Conservation (phyloP, 2,888 invertebrate species). For the Apamea anceps region DNA sequence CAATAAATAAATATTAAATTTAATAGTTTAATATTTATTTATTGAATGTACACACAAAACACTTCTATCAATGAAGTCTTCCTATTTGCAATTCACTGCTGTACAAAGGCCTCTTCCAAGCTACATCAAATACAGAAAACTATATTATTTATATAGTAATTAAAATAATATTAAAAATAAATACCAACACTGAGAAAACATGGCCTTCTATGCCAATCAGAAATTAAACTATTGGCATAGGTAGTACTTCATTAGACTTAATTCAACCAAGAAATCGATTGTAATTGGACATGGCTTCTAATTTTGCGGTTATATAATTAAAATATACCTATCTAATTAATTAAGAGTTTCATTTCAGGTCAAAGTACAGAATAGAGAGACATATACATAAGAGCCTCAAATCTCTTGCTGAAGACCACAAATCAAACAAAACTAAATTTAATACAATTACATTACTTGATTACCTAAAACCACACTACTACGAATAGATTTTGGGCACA, state of each 20-base stretch:
- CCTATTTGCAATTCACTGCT: background rate
- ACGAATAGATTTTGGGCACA: background rate
- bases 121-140: background rate
- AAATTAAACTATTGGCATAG: background rate
- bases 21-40: background rate
- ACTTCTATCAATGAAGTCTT: background rate
- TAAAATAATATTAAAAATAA: background rate
- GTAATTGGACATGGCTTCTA: slow-evolving; percentile 24
- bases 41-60: background rate
- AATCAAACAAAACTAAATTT: background rate
- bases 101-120: background rate
- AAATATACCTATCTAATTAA: background rate
- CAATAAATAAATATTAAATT: background rate
- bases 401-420: background rate
- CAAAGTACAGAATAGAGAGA: background rate
- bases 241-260: background rate
- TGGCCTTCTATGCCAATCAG: background rate
- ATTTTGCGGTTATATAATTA: slow-evolving; percentile 12
- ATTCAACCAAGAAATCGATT: slow-evolving; percentile 43
- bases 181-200: slow-evolving; percentile 24
- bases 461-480: background rate
- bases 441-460: background rate
- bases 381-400: background rate
- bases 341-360: background rate
- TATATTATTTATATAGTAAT: background rate